Evolutionary conservation across 2,113 vertebrate species (phyloP).

Genomic region (Chunga burmeisteri): DNA sequence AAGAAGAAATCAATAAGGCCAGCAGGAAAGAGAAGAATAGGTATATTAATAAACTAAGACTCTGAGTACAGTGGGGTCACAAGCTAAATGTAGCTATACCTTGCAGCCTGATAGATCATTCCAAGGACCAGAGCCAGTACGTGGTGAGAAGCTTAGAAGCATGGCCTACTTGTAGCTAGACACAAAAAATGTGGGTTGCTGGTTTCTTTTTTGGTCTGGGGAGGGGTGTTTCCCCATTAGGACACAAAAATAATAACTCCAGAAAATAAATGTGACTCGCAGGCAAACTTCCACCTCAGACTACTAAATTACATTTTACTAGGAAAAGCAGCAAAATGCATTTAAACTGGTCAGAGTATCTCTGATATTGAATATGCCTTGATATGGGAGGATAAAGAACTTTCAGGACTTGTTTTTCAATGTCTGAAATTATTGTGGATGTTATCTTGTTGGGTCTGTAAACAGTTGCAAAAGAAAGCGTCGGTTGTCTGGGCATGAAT

Average conservation of each 20-base stretch:
- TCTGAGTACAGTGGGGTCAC: not conserved
- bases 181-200: not conserved
- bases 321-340: not conserved
- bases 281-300: not conserved
- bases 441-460: not conserved
- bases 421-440: not conserved
- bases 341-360: not conserved
- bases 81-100: slow-evolving; percentile 25
- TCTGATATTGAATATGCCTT: not conserved
- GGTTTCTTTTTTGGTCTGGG: not conserved
- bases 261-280: not conserved
- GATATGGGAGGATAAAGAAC: not conserved
- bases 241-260: not conserved
- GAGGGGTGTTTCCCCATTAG: not conserved
- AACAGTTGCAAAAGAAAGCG: not conserved
- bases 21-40: not conserved
- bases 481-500: not conserved
- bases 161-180: slow-evolving; percentile 2
- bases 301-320: not conserved
- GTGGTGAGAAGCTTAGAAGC: not conserved
- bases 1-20: slow-evolving; percentile 44
- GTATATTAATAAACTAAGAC: slow-evolving; percentile 47
- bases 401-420: not conserved
- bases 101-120: not conserved
- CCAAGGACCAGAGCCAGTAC: not conserved